A percentile compares a stretch with the other conserved stretches of the same genome.
phyloP scores from a whole-genome alignment of 2,888 invertebrate genomes.

The Troides helena region DNA sequence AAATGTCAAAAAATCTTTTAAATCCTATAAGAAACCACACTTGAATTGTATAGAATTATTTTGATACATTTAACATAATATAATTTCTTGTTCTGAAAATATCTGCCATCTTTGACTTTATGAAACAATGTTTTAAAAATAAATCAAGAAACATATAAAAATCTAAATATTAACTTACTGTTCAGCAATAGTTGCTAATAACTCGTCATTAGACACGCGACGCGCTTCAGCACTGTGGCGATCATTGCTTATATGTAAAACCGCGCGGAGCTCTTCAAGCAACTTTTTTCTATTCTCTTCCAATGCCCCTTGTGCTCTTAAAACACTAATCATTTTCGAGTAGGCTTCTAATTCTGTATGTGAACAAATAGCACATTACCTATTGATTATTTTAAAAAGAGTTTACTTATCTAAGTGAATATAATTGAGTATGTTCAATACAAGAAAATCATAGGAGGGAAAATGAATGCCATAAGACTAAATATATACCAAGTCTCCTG shows the following conservation, averaged over 20 bases:
- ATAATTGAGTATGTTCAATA: slow-evolving; percentile 47
- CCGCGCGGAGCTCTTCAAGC: slow-evolving; percentile 89
- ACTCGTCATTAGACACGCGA: slow-evolving; percentile 95
- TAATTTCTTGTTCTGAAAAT: slow-evolving; percentile 12
- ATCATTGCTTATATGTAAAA: slow-evolving; percentile 92
- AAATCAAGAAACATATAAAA: slow-evolving; percentile 52
- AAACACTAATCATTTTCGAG: slow-evolving; percentile 92
- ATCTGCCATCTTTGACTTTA: slow-evolving; percentile 73
- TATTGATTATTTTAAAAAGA: slow-evolving; percentile 37
- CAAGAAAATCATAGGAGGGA: slow-evolving; percentile 76
- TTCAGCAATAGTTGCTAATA: slow-evolving; percentile 92
- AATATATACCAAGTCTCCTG: slow-evolving; percentile 89
- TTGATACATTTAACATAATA: slow-evolving; percentile 9
- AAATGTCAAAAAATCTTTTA: slow-evolving; percentile 38
- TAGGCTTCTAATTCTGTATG: slow-evolving; percentile 94
- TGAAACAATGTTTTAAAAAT: slow-evolving; percentile 63
- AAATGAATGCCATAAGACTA: slow-evolving; percentile 76
- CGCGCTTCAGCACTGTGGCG: slow-evolving; percentile 95
- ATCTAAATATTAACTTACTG: slow-evolving; percentile 83
- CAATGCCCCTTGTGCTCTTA: slow-evolving; percentile 94
- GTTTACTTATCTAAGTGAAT: slow-evolving; percentile 43
- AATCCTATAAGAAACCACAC: slow-evolving; percentile 39
- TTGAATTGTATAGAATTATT: slow-evolving; percentile 22
- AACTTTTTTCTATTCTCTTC: slow-evolving; percentile 91
- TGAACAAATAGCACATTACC: slow-evolving; percentile 48